These are phyloP conservation scores for Pseudocheirus occidentalis DNA, from an alignment of 2,797 vertebrate genomes.

Conservation along the genomic window DNA sequence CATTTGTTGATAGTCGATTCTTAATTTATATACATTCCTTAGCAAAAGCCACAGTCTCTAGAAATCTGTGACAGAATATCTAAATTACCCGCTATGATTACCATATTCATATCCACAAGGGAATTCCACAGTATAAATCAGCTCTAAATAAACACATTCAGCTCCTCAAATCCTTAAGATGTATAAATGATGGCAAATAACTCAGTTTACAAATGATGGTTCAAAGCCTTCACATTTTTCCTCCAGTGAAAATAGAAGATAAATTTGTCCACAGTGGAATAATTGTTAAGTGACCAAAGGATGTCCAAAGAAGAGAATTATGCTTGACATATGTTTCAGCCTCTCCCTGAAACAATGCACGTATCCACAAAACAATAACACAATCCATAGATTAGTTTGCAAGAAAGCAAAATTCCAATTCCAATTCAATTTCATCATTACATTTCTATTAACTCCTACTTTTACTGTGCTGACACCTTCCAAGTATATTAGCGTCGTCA, in stretches of 20 bases:
- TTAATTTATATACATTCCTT: conserved; percentile 47
- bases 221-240: conserved; percentile 57
- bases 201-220: conserved; percentile 44
- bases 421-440: conserved; percentile 27
- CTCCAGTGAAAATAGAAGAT: conserved; percentile 41
- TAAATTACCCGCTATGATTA: conserved; percentile 52
- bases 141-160: conserved; percentile 54
- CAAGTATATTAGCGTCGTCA: not conserved
- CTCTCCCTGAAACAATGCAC: conserved; percentile 29
- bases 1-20: conserved; percentile 14
- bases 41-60: conserved; percentile 39
- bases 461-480: not conserved
- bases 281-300: conserved; percentile 34
- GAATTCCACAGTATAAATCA: conserved; percentile 56
- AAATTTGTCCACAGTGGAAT: conserved; percentile 46
- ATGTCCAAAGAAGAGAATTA: conserved; percentile 2
- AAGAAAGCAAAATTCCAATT: conserved; percentile 24
- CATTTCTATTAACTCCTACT: not conserved
- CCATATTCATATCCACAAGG: conserved; percentile 32
- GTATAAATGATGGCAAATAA: conserved; percentile 42
- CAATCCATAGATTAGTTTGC: not conserved
- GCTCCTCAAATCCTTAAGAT: conserved; percentile 26
- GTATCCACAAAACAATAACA: conserved; percentile 13
- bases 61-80: conserved; percentile 50
- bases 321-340: not conserved